Evolutionary conservation across 92 coral and sea anemone species (phyloP).

Genomic region (Porites evermanni): DNA sequence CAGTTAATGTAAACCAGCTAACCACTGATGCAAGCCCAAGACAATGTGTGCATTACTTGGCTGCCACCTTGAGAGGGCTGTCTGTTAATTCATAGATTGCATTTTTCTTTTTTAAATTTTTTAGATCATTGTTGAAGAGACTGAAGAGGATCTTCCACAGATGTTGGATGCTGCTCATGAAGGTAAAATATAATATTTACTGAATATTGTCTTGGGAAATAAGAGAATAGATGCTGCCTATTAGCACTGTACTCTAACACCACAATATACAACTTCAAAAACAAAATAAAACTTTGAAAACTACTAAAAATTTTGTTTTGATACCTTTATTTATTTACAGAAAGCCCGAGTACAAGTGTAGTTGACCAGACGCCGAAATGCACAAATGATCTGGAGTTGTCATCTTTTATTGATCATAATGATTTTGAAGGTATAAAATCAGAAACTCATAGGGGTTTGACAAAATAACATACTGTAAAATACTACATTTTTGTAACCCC

Average conservation of each 20-base stretch:
- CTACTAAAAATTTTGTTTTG: slow-evolving; percentile 9
- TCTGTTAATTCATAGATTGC: background rate
- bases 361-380: slow-evolving; percentile 1
- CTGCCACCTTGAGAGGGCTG: no score
- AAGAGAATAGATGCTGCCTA: background rate
- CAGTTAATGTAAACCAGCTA: no score
- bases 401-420: background rate
- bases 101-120: background rate
- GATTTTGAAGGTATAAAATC: background rate
- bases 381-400: slow-evolving; percentile 2
- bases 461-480: background rate
- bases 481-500: background rate
- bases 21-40: no score
- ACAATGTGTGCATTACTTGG: no score
- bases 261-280: background rate
- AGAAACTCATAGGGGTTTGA: background rate
- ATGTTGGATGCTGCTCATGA: slow-evolving; percentile 5
- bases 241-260: slow-evolving; percentile 2
- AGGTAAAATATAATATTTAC: background rate
- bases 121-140: slow-evolving; percentile 3
- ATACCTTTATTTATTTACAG: background rate
- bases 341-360: background rate
- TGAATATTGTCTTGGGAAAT: background rate
- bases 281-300: slow-evolving; percentile 1
- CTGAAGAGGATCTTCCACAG: slow-evolving; percentile 8